A percentile compares a stretch with the other conserved stretches of the same genome.
These are phyloP conservation scores for Psittacula cyanocephala DNA, from an alignment of 2,113 vertebrate species.

Conservation along the genomic window DNA sequence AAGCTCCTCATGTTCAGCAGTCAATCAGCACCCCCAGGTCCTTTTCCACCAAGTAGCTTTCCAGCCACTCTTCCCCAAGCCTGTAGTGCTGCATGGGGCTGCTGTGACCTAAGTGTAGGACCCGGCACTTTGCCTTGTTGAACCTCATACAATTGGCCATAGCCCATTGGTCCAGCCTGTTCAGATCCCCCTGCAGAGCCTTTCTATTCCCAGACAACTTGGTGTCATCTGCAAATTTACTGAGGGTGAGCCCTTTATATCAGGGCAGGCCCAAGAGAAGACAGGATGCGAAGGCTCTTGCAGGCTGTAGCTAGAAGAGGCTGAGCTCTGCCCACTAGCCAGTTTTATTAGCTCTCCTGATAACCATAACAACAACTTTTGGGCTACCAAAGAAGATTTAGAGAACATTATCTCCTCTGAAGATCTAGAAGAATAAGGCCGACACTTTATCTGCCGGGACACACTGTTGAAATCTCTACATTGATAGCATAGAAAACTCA, in stretches of 20 bases:
- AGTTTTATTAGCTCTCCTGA: neutral
- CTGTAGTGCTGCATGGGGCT: neutral
- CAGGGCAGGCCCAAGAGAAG: neutral
- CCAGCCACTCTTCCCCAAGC: neutral
- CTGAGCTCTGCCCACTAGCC: neutral
- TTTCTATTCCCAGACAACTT: neutral
- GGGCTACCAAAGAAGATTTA: neutral
- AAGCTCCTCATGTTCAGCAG: neutral
- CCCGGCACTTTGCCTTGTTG: neutral
- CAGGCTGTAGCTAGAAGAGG: neutral
- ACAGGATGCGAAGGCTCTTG: rapidly evolving
- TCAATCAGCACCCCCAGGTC: neutral
- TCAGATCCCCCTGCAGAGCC: neutral
- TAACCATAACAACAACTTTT: neutral
- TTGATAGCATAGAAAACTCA: neutral
- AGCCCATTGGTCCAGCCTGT: neutral
- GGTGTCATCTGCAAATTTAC: neutral
- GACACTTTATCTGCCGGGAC: neutral
- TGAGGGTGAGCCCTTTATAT: neutral
- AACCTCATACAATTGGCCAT: neutral
- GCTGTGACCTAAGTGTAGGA: neutral
- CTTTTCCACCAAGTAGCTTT: neutral
- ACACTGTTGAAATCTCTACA: neutral
- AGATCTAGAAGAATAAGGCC: neutral
- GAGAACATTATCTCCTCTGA: neutral